Evolutionary conservation across 2,888 invertebrate genomes (phyloP).

Genomic region (Pemphredon lugubris): DNA sequence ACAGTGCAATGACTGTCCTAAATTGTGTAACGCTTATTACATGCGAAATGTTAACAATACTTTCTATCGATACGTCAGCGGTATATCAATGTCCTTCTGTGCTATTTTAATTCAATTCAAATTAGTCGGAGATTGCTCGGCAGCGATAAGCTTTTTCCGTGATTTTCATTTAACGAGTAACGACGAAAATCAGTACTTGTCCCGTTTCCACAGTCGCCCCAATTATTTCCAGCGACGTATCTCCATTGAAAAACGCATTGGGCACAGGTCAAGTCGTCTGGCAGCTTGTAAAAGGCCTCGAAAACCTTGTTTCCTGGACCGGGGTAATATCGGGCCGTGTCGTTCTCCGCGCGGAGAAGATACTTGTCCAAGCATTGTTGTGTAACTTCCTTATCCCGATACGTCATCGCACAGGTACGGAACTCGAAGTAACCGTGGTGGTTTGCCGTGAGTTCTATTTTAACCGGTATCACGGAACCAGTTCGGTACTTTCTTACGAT

Average conservation of each 20-base stretch:
- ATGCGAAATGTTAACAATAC: conserved; percentile 22
- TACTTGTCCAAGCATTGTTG: conserved; percentile 91
- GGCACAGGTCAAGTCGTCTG: conserved; percentile 86
- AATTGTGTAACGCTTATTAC: conserved; percentile 32
- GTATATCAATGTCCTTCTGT: conserved; percentile 36
- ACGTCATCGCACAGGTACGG: conserved; percentile 88
- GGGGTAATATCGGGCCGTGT: conserved; percentile 87
- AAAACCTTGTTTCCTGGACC: conserved; percentile 90
- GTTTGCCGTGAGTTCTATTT: conserved; percentile 93
- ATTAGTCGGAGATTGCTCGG: background rate
- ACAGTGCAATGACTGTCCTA: background rate
- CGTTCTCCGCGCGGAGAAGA: conserved; percentile 83
- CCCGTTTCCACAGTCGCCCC: conserved; percentile 80
- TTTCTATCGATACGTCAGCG: conserved; percentile 19
- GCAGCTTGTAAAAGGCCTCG: conserved; percentile 87
- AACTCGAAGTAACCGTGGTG: conserved; percentile 95
- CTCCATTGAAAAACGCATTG: conserved; percentile 95
- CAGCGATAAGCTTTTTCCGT: no score
- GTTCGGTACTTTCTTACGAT: conserved; percentile 90
- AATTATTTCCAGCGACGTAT: conserved; percentile 88
- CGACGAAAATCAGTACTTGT: conserved; percentile 66
- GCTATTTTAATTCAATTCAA: background rate
- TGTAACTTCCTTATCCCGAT: conserved; percentile 84
- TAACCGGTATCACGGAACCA: conserved; percentile 86
- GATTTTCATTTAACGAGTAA: background rate